phyloP scores from a whole-genome alignment of 2,113 vertebrate genomes.

The Chloebia gouldiae region DNA sequence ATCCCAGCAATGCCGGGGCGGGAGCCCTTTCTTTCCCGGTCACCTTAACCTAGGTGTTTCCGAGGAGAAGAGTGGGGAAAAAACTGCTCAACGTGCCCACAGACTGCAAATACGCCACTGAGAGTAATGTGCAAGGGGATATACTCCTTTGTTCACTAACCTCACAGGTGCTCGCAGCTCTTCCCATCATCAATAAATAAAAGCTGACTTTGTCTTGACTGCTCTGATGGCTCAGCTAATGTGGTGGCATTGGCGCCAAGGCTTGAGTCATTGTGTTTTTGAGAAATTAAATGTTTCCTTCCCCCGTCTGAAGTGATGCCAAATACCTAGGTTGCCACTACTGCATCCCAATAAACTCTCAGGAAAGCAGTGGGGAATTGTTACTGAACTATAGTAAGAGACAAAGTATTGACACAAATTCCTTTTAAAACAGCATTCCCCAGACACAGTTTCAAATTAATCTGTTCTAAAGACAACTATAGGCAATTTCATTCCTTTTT shows the following conservation, averaged over 20 bases:
- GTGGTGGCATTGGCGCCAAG: background rate
- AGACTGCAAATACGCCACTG: background rate
- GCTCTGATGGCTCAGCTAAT: background rate
- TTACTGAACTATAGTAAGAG: background rate
- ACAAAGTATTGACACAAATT: background rate
- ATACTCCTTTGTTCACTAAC: background rate
- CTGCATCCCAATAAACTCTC: background rate
- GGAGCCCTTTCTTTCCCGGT: background rate
- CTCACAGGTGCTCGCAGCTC: background rate
- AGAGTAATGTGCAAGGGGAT: background rate
- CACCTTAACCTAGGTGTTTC: background rate
- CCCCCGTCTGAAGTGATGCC: background rate
- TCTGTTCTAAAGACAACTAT: background rate
- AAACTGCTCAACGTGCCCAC: background rate
- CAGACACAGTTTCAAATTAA: background rate
- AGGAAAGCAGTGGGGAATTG: background rate
- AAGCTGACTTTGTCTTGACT: background rate
- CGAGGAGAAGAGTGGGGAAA: background rate
- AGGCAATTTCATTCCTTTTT: background rate
- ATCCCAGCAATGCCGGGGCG: fast-evolving
- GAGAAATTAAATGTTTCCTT: constrained; percentile 45
- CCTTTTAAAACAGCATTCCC: background rate
- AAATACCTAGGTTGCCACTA: background rate
- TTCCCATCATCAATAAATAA: background rate
- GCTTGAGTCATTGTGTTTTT: background rate